Conservation (phyloP, 2,888 invertebrate genomes). For the Neria commutata region DNA sequence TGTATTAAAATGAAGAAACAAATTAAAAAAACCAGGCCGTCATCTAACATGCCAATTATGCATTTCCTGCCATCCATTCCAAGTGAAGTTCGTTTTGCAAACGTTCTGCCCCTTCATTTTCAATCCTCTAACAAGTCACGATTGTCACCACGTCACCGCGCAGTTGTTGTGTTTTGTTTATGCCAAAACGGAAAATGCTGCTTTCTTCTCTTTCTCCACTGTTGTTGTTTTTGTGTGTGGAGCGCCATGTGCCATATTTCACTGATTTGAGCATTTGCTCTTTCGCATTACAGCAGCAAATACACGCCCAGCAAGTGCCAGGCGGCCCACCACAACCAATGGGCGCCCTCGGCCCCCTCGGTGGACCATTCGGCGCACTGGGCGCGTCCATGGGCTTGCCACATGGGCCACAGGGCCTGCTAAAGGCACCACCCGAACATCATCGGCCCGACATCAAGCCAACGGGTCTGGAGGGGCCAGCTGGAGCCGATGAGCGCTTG, state of each 20-base stretch:
- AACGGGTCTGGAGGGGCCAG: slow-evolving; percentile 64
- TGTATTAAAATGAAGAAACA: no score
- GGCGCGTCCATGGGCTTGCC: slow-evolving; percentile 62
- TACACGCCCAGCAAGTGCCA: slow-evolving; percentile 83
- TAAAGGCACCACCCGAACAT: slow-evolving; percentile 62
- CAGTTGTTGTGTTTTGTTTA: no score
- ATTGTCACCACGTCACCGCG: no score
- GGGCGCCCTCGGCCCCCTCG: slow-evolving; percentile 63
- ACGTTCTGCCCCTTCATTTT: no score
- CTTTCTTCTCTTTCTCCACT: no score
- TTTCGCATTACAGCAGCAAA: slow-evolving; percentile 76
- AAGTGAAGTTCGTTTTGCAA: no score
- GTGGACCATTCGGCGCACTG: slow-evolving; percentile 60
- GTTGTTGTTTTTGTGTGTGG: no score
- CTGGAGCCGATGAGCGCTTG: slow-evolving; percentile 67
- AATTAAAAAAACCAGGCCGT: no score
- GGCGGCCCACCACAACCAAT: slow-evolving; percentile 65
- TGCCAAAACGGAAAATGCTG: no score
- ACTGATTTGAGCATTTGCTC: background rate
- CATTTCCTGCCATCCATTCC: no score
- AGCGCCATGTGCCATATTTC: slow-evolving; percentile 5
- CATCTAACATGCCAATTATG: no score
- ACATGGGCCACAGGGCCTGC: slow-evolving; percentile 61
- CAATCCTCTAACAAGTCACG: no score
- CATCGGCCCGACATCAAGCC: slow-evolving; percentile 62